Evolutionary conservation across 2,113 vertebrate genomes (phyloP), one percentile per base, ranked within the genome.

Genomic region (Hoplias malabaricus): DNA sequence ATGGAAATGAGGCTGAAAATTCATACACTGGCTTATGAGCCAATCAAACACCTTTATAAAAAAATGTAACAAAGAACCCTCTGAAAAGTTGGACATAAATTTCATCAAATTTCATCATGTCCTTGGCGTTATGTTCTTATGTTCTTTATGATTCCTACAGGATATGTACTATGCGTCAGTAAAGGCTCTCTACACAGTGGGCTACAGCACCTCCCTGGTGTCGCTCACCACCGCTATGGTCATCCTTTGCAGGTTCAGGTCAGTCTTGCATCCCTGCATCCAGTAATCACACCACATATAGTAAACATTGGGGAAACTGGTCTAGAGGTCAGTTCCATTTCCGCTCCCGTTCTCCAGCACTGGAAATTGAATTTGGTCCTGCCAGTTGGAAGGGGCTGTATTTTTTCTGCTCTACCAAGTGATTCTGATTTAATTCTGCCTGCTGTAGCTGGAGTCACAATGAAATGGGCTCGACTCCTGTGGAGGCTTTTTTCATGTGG

Each of bases 181-280:
- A 84, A 99, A 98, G 88, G 96, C 98, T 31, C 89, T 99, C 74
- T 99, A 99, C 90, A 99, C 98, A 0, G 98, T 98, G 0, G 98
- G 98, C 69, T 99, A 99, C 88, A 99, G 97, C 92, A 99, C 96
- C 0, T 99, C 98, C 0, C 93, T 99, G 3, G 95, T 97, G 31
- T 98, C 98, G 50, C 95, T 99, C 80, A 98, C 96, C 8, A 98
- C 96, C 0, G 97, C 97, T 59, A 99, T 99, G 98, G 95, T 96
- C 79, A 98, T 99, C 78, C 90, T 99, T 53, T 99, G 97, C 80
- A 95, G 98, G 46, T 99, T 99, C 91, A 95, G 98, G 98, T 99
- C 86, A 95, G 94, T 73, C 5, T 1, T 43, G 69, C 36, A 71
- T 50, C 38, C 42, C 31, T 29, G 27, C 53, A 16, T 66, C 59